Conservation (phyloP, 2,888 invertebrate species). For the Pterostichus niger region DNA sequence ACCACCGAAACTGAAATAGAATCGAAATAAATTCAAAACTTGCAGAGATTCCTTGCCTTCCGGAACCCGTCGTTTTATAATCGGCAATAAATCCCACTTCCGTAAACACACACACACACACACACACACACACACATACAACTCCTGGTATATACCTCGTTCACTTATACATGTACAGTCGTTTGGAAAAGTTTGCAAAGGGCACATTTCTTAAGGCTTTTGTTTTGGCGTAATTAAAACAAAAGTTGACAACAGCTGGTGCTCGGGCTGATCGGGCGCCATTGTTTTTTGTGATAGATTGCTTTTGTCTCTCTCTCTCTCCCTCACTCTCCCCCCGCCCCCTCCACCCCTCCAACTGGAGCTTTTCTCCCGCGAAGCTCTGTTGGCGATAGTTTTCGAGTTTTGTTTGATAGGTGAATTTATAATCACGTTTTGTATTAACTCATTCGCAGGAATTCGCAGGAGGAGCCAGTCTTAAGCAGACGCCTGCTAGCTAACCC, state of each 20-base stretch:
- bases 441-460: background rate
- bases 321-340: background rate
- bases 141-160: too few relatives aligned
- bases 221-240: slow-evolving; percentile 76
- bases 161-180: slow-evolving; percentile 48
- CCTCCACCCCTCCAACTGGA: background rate
- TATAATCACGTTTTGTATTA: slow-evolving; percentile 56
- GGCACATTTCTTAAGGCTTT: slow-evolving; percentile 73
- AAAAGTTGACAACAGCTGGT: slow-evolving; percentile 76
- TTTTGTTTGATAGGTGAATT: slow-evolving; percentile 63
- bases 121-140: slow-evolving; percentile 33
- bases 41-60: slow-evolving; percentile 17
- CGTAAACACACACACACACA: slow-evolving; percentile 63
- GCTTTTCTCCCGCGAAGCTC: slow-evolving; percentile 2
- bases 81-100: slow-evolving; percentile 52
- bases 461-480: slow-evolving; percentile 35
- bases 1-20: slow-evolving; percentile 48
- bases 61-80: slow-evolving; percentile 46
- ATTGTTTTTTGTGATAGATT: slow-evolving; percentile 77
- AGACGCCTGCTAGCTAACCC: slow-evolving; percentile 16
- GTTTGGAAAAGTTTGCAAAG: slow-evolving; percentile 50
- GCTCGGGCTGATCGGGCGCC: slow-evolving; percentile 70
- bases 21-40: slow-evolving; percentile 54
- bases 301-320: slow-evolving; percentile 73
- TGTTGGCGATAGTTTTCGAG: slow-evolving; percentile 39